A percentile compares a stretch with the other conserved stretches of the same genome.
Evolutionary conservation across 2,888 invertebrate species (phyloP).

Genomic region (Ophioninae sp.): DNA sequence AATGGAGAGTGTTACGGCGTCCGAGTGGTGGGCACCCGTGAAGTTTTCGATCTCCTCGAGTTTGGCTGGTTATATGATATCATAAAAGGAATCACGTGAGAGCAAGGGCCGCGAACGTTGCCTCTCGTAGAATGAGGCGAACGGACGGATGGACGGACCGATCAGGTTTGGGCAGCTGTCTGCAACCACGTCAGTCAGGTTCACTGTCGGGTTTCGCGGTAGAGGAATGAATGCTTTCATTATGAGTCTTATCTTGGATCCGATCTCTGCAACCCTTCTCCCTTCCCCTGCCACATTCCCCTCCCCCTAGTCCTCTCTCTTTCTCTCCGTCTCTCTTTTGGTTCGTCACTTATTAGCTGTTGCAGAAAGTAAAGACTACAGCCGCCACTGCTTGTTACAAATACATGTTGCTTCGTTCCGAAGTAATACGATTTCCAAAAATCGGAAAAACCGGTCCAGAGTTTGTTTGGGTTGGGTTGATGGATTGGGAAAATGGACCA

Average conservation of each 20-base stretch:
- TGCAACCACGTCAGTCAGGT: constrained; percentile 80
- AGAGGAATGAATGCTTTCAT: constrained; percentile 80
- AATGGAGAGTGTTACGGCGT: constrained; percentile 34
- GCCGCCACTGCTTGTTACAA: too few species aligned
- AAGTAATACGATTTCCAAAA: too few species aligned
- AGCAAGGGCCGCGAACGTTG: constrained; percentile 45
- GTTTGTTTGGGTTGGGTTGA: too few species aligned
- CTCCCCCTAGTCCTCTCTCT: constrained; percentile 37
- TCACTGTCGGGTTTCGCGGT: constrained; percentile 75
- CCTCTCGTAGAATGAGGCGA: constrained; percentile 56
- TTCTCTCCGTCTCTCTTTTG: constrained; percentile 7
- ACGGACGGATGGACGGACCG: constrained; percentile 71
- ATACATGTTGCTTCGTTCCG: too few species aligned
- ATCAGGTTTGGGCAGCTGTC: constrained; percentile 81
- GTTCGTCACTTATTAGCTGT: too few species aligned
- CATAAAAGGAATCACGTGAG: constrained; percentile 77
- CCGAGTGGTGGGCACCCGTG: constrained; percentile 30
- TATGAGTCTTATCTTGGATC: constrained; percentile 77
- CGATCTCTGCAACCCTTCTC: constrained; percentile 70
- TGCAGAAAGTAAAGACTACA: too few species aligned
- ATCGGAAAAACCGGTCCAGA: too few species aligned
- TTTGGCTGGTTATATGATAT: constrained; percentile 79
- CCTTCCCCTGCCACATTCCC: not conserved
- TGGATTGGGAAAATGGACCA: too few species aligned
- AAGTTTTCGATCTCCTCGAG: constrained; percentile 66